Evolutionary conservation across 2,113 vertebrate species (phyloP), one percentile per base, ranked within the genome.

Genomic region (Gasterosteus nipponicus): DNA sequence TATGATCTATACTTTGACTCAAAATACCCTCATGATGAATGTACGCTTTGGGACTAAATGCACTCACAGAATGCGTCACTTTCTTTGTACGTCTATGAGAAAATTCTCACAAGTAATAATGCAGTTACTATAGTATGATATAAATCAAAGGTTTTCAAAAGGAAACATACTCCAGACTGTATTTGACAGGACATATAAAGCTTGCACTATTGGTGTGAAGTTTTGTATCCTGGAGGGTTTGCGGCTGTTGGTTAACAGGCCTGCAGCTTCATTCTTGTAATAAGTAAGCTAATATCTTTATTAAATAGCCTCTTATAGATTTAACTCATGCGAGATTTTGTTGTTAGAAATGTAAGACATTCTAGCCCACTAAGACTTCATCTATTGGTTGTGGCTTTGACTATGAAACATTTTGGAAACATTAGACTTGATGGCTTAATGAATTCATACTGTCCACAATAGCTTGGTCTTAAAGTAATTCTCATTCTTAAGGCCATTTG

Each of bases 21-120:
- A 81, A 61, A 85, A 78, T 80, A 81, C 77, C 87, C 85, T 82
- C 60, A 53, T 73, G 82, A 87, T 88, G 88, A 90, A 89, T 83
- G 84, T 90, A 92, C 91, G 90, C 82, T 83, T 89, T 79, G 64
- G 46, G 80, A 78, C 54, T 14, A 69, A 31, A 64, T 72, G 35
- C 49, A 9, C 22, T 56, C 63, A 78, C 64, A 68, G 39, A 56
- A 22, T 83, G 75, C 75, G 59, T 83, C 86, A 87, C 74, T 72
- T 84, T 87, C 68, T 85, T 82, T 77, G 71, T 64, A 79, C 19
- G 54, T 77, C 7, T 12, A 12, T 5, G 29, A 57, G 44, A 33
- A 38, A 82, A 80, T n/a, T 65, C 51, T 72, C 3, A 22, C 42
- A 71, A 29, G 68, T 29, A 19, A 31, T 7, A 51, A 29, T 29